Base-by-base conservation (phyloP, 2,888 invertebrate species). In the Melanargia galathea region DNA sequence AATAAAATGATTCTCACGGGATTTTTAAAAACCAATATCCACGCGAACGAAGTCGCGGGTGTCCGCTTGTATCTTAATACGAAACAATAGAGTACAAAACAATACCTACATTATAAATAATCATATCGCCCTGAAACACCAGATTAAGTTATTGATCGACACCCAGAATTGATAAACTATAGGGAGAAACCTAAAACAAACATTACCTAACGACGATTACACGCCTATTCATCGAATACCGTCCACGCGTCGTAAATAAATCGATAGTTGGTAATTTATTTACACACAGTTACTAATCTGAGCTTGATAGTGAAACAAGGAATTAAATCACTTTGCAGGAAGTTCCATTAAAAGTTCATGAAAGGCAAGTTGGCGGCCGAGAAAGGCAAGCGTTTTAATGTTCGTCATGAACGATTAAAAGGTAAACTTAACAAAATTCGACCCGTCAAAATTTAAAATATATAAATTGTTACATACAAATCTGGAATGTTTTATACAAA, bases 221-320 rank as follows among this genome's bases (percentile, higher is more conserved):
- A 52, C 57, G 52, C 60, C 56, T 63, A 54, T 63, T 35, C 51
- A 48, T 40, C 52, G 43, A 40, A 24, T 46, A 43, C n/a, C 48
- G 48, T 33, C 45, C 45, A 33, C 16, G 35, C 52, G 38, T 62
- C 51, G 30, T 57, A 20, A 57, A 63, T 45, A 60, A 60, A 60
- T 66, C 60, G 60, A 63, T 66, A 75, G 63, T 68, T 74, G 75
- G 69, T 77, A 76, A 76, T 79, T 77, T 80, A 83, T 80, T 80
- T 80, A 75, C 78, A 77, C 74, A 75, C 70, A 73, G 69, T 73
- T 70, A 72, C 73, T 78, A 78, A 78, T 78, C 84, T 80, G 74
- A 64, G 75, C 75, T 72, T 76, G 74, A 72, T 74, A 74, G 68
- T 65, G 56, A 63, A 55, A 49, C 66, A 64, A 20, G 4, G 63